Evolutionary conservation across 2,113 vertebrate genomes (phyloP).

Genomic region (Oenanthe oenanthe): DNA sequence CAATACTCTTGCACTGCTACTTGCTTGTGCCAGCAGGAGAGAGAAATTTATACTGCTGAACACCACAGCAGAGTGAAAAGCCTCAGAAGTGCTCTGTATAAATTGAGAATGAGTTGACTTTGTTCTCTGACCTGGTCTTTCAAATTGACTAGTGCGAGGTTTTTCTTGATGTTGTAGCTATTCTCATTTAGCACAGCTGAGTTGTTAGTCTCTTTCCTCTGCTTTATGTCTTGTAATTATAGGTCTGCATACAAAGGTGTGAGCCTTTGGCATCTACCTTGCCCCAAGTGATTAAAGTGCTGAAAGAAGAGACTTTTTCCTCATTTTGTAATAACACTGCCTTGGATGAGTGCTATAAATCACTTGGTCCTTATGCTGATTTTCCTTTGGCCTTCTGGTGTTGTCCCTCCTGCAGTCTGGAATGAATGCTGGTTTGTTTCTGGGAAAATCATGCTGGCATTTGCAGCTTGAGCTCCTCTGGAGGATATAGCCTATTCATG

Average conservation of each 20-base stretch:
- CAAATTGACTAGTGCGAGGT: background rate
- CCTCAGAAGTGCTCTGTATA: background rate
- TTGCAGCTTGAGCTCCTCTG: slow-evolving; percentile 22
- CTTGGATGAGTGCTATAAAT: background rate
- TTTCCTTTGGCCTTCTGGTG: slow-evolving; percentile 51
- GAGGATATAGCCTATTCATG: background rate
- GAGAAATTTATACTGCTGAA: background rate
- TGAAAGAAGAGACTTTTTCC: background rate
- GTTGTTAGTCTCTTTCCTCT: background rate
- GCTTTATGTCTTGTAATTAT: background rate
- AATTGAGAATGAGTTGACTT: background rate
- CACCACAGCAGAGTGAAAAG: background rate
- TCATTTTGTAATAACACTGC: slow-evolving; percentile 5
- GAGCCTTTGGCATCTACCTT: background rate
- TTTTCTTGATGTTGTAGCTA: background rate
- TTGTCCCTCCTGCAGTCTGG: slow-evolving; percentile 11
- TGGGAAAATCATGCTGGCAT: slow-evolving; percentile 43
- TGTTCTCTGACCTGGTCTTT: background rate
- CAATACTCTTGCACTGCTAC: background rate
- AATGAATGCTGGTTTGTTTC: slow-evolving; percentile 33
- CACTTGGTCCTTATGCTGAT: slow-evolving; percentile 10
- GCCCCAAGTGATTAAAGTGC: background rate
- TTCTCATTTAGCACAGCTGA: background rate
- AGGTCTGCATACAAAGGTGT: background rate
- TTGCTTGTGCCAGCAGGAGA: background rate